These are phyloP conservation scores for Chaetodon trifascialis DNA, from an alignment of 2,113 vertebrate genomes.

Conservation along the genomic window DNA sequence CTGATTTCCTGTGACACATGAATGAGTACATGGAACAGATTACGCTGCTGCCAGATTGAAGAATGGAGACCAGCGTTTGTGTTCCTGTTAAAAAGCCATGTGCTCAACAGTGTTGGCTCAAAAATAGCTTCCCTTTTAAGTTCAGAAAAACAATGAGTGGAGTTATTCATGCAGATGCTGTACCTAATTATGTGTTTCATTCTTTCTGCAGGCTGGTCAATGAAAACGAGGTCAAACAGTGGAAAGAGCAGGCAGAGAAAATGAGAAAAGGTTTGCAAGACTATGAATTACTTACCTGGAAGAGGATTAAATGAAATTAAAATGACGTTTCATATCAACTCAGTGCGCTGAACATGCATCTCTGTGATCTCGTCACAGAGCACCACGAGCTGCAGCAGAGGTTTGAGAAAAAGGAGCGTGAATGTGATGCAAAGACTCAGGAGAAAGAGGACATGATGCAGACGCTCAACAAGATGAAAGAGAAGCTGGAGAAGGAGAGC, in stretches of 20 bases:
- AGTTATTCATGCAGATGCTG: slow-evolving; percentile 19
- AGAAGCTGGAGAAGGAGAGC: slow-evolving; percentile 97
- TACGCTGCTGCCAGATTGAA: slow-evolving; percentile 21
- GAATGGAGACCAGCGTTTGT: slow-evolving; percentile 36
- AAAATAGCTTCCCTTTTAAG: slow-evolving; percentile 49
- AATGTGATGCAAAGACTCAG: slow-evolving; percentile 97
- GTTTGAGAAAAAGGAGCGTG: slow-evolving; percentile 97
- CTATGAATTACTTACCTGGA: background rate
- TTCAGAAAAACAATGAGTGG: slow-evolving; percentile 26
- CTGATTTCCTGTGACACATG: background rate
- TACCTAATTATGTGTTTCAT: slow-evolving; percentile 43
- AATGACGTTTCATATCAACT: background rate
- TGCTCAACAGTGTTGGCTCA: slow-evolving; percentile 29
- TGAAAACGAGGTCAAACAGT: slow-evolving; percentile 99
- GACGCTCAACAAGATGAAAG: slow-evolving; percentile 99
- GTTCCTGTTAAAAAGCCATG: slow-evolving; percentile 24
- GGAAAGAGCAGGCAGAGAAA: slow-evolving; percentile 99
- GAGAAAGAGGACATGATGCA: slow-evolving; percentile 99
- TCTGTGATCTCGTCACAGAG: slow-evolving; percentile 80
- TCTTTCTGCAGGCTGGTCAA: slow-evolving; percentile 92
- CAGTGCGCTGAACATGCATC: too few species aligned
- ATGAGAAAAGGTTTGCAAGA: slow-evolving; percentile 93
- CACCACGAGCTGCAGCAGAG: slow-evolving; percentile 96
- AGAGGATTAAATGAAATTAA: background rate
- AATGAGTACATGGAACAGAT: slow-evolving; percentile 45